phyloP scores from a whole-genome alignment of 2,888 invertebrate genomes.

The Frankliniella intonsa region DNA sequence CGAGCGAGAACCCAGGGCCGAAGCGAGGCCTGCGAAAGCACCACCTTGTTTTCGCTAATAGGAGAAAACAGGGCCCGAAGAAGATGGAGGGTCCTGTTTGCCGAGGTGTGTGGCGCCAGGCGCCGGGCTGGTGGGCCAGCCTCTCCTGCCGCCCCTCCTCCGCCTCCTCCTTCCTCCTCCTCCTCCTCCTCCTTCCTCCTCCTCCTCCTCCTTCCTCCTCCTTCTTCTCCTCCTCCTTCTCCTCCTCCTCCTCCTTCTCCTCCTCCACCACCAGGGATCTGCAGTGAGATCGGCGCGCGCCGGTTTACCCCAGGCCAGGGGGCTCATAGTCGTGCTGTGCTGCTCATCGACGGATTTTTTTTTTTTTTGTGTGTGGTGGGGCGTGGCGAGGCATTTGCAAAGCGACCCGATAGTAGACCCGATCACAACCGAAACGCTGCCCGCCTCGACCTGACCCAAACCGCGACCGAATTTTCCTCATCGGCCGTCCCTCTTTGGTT shows the following conservation, averaged over 20 bases:
- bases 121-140: background rate
- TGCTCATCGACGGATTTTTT: no score
- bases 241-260: background rate
- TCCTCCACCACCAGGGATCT: background rate
- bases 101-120: background rate
- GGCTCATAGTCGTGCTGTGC: no score
- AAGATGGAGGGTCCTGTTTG: slow-evolving; percentile 14
- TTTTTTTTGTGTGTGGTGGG: no score
- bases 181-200: background rate
- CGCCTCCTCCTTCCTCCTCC: background rate
- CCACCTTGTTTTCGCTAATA: slow-evolving; percentile 18
- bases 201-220: background rate
- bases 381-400: no score
- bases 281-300: no score
- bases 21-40: background rate
- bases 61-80: slow-evolving; percentile 1
- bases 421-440: no score
- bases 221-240: background rate
- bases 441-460: no score
- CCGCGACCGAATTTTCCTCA: no score
- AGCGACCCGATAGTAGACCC: no score
- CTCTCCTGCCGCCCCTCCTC: background rate
- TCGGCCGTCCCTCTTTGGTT: no score
- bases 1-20: background rate
- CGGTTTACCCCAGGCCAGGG: no score